Conservation (phyloP, 2,113 vertebrate species). For the Vicugna pacos region DNA sequence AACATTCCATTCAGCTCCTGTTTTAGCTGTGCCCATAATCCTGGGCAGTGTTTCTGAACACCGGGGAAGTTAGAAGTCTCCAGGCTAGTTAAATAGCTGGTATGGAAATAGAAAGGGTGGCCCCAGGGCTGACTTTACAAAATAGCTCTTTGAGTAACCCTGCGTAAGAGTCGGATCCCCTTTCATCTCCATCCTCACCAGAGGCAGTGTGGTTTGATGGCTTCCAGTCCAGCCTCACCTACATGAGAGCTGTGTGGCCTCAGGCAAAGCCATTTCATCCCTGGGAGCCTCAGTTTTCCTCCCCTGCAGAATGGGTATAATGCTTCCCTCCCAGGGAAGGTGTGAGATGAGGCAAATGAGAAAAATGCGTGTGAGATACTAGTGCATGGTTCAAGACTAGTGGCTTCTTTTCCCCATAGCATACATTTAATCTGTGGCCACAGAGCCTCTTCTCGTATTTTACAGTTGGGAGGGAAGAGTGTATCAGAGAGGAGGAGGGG, state of each 20-base stretch:
- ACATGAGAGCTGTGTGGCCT: neutral
- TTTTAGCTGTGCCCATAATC: neutral
- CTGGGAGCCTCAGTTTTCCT: neutral
- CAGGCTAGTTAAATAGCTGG: neutral
- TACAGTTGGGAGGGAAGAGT: neutral
- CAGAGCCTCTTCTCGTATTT: neutral
- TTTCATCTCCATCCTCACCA: neutral
- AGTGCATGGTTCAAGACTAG: fast-evolving
- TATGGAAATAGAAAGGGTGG: neutral
- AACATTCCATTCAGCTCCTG: neutral
- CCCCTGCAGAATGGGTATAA: neutral
- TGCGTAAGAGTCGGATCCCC: fast-evolving
- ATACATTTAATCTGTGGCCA: neutral
- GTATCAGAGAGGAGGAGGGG: neutral
- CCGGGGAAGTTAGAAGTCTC: neutral
- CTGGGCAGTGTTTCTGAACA: neutral
- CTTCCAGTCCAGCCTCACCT: neutral
- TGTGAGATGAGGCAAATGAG: neutral
- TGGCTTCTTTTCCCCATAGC: neutral
- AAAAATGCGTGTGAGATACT: neutral
- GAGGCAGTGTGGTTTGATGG: neutral
- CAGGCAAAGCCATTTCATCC: neutral
- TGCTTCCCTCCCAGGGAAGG: neutral
- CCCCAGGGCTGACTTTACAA: neutral
- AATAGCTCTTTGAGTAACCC: too few species aligned